Evolutionary conservation across 2,797 vertebrate genomes (phyloP).

Genomic region (Sarcoramphus papa): DNA sequence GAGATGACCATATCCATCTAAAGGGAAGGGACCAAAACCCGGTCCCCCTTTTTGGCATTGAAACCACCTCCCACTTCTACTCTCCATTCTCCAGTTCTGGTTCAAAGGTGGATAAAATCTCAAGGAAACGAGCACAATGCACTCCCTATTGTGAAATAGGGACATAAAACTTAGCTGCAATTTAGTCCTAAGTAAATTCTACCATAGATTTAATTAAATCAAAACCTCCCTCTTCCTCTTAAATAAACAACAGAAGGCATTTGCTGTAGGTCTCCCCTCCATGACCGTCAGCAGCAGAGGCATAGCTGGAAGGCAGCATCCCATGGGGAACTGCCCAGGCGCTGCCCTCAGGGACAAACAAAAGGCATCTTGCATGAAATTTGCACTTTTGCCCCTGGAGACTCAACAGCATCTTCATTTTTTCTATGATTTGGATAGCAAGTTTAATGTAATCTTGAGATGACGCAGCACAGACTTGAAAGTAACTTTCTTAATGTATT

Average conservation of each 20-base stretch:
- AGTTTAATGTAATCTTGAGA: not conserved
- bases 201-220: not conserved
- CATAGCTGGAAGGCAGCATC: not conserved
- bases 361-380: not conserved
- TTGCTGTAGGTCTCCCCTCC: not conserved
- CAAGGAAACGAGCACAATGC: accelerated
- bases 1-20: not conserved
- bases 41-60: not conserved
- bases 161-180: not conserved
- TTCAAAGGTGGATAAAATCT: not conserved
- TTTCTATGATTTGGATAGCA: not conserved
- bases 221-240: not conserved
- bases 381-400: not conserved
- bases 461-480: not conserved
- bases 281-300: not conserved
- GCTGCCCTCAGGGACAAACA: not conserved
- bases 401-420: not conserved
- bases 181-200: not conserved
- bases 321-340: not conserved
- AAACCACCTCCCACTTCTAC: not conserved
- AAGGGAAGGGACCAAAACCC: not conserved
- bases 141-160: not conserved
- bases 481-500: not conserved
- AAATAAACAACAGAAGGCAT: not conserved
- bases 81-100: not conserved